Evolutionary conservation across 2,888 invertebrate genomes (phyloP), one percentile per base, ranked within the genome.

Genomic region (Xanthia icteritia): DNA sequence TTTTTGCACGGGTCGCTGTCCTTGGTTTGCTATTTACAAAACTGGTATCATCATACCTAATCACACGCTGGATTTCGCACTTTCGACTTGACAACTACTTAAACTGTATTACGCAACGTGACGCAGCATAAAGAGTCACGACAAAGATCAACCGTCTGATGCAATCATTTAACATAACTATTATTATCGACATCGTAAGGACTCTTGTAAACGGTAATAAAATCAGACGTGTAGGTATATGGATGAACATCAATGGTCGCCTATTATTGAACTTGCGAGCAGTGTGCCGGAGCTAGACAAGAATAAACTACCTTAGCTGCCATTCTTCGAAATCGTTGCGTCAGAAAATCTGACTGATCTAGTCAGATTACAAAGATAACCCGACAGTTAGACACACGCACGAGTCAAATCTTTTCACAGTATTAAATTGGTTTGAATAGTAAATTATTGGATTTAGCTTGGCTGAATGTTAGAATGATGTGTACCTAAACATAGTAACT

Each of bases 51-150:
- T 64, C n/a, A 31, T 20, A n/a, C n/a, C n/a, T n/a, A 61, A 76
- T 65, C 45, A 65, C 23, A 39, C 2, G n/a, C 11, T 65, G 79
- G 23, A 61, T 45, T 83, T 80, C 27, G 79, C 20, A 84, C 84
- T 79, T 84, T 66, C 69, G 48, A 61, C 31, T 31, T 54, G 31
- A 54, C 58, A 45, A 48, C 63, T 45, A 63, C 39, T 20, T 64
- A 5, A n/a, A 63, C 20, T 58, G 15, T 73, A 27, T 27, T 23
- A 56, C 42, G 51, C 54, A 61, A 27, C 51, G 39, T 63, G 63
- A 61, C 48, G 64, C 54, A 58, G 36, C 76, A 76, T 56, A 54
- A 65, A 45, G 17, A 66, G 23, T 64, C 51, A 66, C 60, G n/a
- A 15, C 8, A 61, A 56, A 9, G 2, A 31, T 58, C 42, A 42